These are phyloP conservation scores for Nibea albiflora DNA, from an alignment of 2,113 vertebrate species.

Conservation along the genomic window DNA sequence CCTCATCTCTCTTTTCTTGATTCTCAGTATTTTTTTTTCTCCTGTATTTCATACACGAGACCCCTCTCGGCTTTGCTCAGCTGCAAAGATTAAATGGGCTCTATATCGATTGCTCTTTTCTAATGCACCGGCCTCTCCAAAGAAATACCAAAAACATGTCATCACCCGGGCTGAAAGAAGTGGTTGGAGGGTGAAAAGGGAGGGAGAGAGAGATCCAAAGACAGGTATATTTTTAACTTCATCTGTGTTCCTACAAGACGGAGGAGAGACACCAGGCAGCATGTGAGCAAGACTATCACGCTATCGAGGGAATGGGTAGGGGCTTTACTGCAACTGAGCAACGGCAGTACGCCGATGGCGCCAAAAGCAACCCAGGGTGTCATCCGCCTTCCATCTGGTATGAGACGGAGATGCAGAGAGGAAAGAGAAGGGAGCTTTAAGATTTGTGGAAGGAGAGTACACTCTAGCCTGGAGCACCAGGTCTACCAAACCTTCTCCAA, in stretches of 20 bases:
- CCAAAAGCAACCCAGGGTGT: conserved; percentile 54
- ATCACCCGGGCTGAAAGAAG: conserved; percentile 56
- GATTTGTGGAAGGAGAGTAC: conserved; percentile 30
- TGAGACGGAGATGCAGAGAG: conserved; percentile 40
- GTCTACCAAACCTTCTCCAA: conserved; percentile 12
- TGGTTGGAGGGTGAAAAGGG: conserved; percentile 34
- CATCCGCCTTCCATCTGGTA: conserved; percentile 66
- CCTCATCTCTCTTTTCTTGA: conserved; percentile 53
- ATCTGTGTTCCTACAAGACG: conserved; percentile 52
- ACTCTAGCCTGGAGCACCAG: conserved; percentile 14
- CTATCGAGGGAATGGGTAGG: conserved; percentile 54
- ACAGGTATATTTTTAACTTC: conserved; percentile 55
- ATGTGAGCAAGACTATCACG: conserved; percentile 42
- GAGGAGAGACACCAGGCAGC: conserved; percentile 45
- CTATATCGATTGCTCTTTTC: conserved; percentile 77
- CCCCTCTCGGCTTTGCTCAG: conserved; percentile 53
- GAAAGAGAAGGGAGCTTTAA: conserved; percentile 13
- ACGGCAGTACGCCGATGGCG: not conserved
- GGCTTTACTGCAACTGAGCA: conserved; percentile 58
- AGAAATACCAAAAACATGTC: conserved; percentile 68
- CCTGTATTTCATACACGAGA: conserved; percentile 46
- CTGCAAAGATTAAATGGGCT: conserved; percentile 78
- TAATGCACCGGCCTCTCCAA: conserved; percentile 68
- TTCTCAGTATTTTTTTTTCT: conserved; percentile 25
- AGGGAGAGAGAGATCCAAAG: conserved; percentile 47